Conservation (phyloP, 2,888 invertebrate genomes). For the Octonoba sinensis region DNA sequence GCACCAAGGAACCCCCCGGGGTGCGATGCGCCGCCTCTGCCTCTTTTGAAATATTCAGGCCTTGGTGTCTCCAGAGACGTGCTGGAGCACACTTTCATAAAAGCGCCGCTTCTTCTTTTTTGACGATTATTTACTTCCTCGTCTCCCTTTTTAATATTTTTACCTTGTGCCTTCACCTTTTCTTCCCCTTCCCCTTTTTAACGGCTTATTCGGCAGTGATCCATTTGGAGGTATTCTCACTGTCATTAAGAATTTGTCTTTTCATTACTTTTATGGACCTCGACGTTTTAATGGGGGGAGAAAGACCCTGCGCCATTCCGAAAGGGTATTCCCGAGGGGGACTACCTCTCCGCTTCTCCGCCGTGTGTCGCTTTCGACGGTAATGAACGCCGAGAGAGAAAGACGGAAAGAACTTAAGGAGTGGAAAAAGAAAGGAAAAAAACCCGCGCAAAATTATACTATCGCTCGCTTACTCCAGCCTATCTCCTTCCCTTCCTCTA, state of each 20-base stretch:
- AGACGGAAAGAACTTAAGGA: constrained; percentile 43
- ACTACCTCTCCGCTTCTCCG: constrained; percentile 17
- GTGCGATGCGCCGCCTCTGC: constrained; percentile 17
- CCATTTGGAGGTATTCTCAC: constrained; percentile 58
- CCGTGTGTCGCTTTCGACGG: constrained; percentile 49
- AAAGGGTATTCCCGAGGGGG: constrained; percentile 12
- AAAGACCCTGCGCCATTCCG: constrained; percentile 30
- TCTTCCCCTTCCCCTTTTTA: constrained; percentile 24
- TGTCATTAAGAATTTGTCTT: constrained; percentile 65
- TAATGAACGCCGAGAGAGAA: constrained; percentile 54
- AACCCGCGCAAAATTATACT: constrained; percentile 58
- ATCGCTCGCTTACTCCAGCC: constrained; percentile 29
- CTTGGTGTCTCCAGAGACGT: constrained; percentile 14
- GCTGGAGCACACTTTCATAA: constrained; percentile 37
- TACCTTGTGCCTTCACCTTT: constrained; percentile 14
- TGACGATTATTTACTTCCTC: constrained; percentile 21
- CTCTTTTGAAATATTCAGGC: constrained; percentile 57
- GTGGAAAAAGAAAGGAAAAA: constrained; percentile 21
- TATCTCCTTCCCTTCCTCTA: constrained; percentile 37
- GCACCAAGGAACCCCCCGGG: constrained; percentile 8
- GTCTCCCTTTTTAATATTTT: constrained; percentile 23
- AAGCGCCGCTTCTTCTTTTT: constrained; percentile 50
- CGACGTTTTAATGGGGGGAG: constrained; percentile 55
- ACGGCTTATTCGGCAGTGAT: constrained; percentile 60
- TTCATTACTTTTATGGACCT: constrained; percentile 64